Evolutionary conservation across 2,888 invertebrate species (phyloP).

Genomic region (Stenichneumon culpator): DNA sequence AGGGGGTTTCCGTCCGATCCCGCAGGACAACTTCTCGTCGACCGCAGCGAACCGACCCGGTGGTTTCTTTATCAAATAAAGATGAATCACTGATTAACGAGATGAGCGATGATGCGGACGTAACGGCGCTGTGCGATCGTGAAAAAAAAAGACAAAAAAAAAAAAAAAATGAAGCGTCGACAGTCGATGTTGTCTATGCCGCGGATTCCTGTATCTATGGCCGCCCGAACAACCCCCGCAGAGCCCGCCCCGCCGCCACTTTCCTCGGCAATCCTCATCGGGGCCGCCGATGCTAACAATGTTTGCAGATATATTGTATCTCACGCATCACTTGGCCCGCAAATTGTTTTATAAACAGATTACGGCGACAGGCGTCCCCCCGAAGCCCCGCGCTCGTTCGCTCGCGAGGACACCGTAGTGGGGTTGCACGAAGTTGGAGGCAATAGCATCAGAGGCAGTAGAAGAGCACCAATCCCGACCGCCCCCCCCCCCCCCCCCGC

Average conservation of each 20-base stretch:
- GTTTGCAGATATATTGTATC: conserved; percentile 85
- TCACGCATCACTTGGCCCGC: conserved; percentile 91
- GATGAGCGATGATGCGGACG: conserved; percentile 65
- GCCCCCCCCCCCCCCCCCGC: conserved; percentile 16
- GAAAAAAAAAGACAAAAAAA: conserved; percentile 34
- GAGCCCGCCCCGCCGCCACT: conserved; percentile 71
- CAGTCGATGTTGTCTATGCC: conserved; percentile 16
- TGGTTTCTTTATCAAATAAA: conserved; percentile 69
- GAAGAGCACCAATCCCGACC: conserved; percentile 43
- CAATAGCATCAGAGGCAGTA: conserved; percentile 50
- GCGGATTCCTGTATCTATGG: conserved; percentile 34
- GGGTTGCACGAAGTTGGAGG: conserved; percentile 32
- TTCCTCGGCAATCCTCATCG: conserved; percentile 83
- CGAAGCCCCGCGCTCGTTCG: conserved; percentile 79
- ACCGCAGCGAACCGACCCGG: not conserved
- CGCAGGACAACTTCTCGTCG: conserved; percentile 57
- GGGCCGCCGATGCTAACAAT: conserved; percentile 85
- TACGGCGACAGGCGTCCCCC: conserved; percentile 88
- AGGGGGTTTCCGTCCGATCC: conserved; percentile 32
- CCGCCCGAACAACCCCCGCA: conserved; percentile 44
- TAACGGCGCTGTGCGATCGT: not conserved
- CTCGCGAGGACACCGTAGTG: conserved; percentile 20
- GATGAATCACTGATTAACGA: conserved; percentile 68
- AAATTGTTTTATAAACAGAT: conserved; percentile 94
- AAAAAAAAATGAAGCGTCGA: not conserved